Conservation (phyloP, 2,888 invertebrate species). For the Pseudococcus viburni region DNA sequence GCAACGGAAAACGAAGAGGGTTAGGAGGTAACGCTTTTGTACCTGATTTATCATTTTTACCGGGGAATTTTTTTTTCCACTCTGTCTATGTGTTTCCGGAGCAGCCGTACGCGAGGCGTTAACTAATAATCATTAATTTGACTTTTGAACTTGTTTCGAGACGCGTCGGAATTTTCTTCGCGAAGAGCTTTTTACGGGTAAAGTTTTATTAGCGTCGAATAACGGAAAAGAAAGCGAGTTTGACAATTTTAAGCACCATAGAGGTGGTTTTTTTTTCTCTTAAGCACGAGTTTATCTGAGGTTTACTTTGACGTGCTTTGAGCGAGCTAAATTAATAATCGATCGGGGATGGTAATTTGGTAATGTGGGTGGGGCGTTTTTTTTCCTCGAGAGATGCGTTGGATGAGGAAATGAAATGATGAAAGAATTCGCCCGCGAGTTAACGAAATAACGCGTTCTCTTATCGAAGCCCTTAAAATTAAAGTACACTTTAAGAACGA, state of each 20-base stretch:
- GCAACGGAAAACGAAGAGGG: not conserved
- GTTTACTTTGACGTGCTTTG: slow-evolving; percentile 4
- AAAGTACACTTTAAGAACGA: slow-evolving; percentile 10
- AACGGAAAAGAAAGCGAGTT: slow-evolving; percentile 24
- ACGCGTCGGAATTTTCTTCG: not conserved
- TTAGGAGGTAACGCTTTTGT: slow-evolving; percentile 2
- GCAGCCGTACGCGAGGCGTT: not conserved
- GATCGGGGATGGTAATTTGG: not conserved
- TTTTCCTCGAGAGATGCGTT: not conserved
- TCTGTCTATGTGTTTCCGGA: not conserved
- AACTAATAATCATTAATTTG: slow-evolving; percentile 53
- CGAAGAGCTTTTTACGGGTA: not conserved
- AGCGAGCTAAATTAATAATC: slow-evolving; percentile 36
- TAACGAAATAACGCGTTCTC: not conserved
- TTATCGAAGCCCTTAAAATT: not conserved
- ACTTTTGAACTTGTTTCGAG: slow-evolving; percentile 45
- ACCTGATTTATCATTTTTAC: slow-evolving; percentile 41
- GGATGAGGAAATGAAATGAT: not conserved
- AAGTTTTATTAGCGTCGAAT: slow-evolving; percentile 23
- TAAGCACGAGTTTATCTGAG: not conserved
- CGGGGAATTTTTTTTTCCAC: not conserved
- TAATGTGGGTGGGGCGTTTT: not conserved
- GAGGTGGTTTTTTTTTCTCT: not conserved
- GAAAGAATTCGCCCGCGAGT: not conserved
- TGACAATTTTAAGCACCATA: slow-evolving; percentile 6